Base-by-base conservation (phyloP, 2,888 invertebrate genomes). In the Spodoptera picta region DNA sequence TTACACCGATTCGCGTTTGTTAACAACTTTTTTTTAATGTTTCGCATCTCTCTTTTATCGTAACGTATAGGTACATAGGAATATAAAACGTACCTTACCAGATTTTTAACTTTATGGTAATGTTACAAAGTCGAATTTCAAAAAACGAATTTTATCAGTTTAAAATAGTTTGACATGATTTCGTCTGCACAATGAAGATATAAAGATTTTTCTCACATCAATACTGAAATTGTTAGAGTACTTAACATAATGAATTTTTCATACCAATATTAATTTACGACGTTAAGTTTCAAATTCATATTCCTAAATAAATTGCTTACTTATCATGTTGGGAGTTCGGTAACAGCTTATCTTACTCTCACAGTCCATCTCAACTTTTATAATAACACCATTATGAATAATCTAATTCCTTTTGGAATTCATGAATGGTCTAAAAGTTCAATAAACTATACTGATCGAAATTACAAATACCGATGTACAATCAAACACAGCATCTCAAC, bases 391-490 rank as follows among this genome's bases (percentile, higher is more conserved):
- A 50, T 61, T 64, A 65, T 66, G 60, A 75, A 76, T 76, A 76
- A 72, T 72, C 54, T 72, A 58, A 79, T 65, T 69, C 55, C 24
- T 43, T 53, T 65, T 47, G 57, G 57, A 69, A 79, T 72, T 69
- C 73, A 73, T 69, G 73, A 79, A 76, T 76, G 55, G 55, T 43
- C 53, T 46, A 36, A 60, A 66, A 60, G 66, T 67, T 77, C 67
- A 62, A 73, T 65, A 67, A 65, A 69, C 79, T 51, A 50, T 48
- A 51, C 50, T n/a, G 65, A 69, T 67, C 60, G 60, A 77, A 76
- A 67, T 77, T 71, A 79, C 68, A 65, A 70, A 77, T 77, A 66
- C 59, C 72, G 31, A 72, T 54, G 58, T 67, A 80, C 74, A 69
- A 77, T 77, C 77, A 69, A 68, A 80, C 36, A 61, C 54, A 65